Evolutionary conservation across 2,797 vertebrate genomes (phyloP), one percentile per base, ranked within the genome.

Genomic region (Atherinosoma microstoma): DNA sequence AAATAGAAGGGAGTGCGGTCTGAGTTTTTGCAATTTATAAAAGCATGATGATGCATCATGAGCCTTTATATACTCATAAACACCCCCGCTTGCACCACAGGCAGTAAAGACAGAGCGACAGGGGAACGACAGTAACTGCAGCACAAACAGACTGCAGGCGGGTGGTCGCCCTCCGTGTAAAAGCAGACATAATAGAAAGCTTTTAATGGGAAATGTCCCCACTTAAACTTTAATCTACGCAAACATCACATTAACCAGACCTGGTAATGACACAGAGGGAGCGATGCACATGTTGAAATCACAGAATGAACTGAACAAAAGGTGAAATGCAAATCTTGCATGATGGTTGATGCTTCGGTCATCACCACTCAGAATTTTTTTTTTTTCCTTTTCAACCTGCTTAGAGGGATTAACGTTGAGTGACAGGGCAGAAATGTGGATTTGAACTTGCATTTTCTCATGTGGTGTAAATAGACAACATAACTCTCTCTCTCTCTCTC

Each of bases 51-150:
- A 89, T 85, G 88, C 86, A 56, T 92, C 88, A 84, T 60, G 77
- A 80, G 87, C 64, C 78, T 92, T 93, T 91, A 84, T 83, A 84
- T 72, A 91, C 80, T 89, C 86, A 83, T 92, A 92, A 93, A 93
- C 87, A 77, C 73, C 82, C 82, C 75, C 56, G 22, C 73, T 76
- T 29, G 53, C 79, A 81, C 80, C 84, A 64, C 73, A 66, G 73
- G 76, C 89, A 77, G 79, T 91, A 90, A 92, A 90, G 76, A 30
- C 68, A 84, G 59, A 84, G 73, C 69, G 38, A 80, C 74, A 73
- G 58, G 72, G 80, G 77, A 71, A 75, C 22, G 47, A 64, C 84
- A 76, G 82, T 89, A 84, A 90, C 89, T 42, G 73, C 74, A 73
- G 68, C 69, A 80, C 73, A 82, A 73, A 83, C 67, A 86, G 73